Conservation (phyloP, 2,113 vertebrate species). For the Lamprotornis superbus region DNA sequence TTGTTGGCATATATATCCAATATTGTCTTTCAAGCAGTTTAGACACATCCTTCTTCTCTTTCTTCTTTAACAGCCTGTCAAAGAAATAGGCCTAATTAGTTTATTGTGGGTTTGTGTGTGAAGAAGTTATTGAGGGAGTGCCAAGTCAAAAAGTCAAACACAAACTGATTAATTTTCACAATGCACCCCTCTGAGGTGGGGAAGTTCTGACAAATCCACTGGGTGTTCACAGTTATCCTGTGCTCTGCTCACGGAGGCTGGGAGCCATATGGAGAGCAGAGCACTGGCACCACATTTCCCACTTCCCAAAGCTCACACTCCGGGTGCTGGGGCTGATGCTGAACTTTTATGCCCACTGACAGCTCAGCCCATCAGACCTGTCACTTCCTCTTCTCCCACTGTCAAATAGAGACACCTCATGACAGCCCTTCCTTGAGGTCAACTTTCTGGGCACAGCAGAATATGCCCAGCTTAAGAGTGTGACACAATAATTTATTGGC, state of each 20-base stretch:
- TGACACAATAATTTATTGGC: not conserved
- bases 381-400: not conserved
- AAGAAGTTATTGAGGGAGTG: constrained; percentile 25
- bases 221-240: constrained; percentile 60
- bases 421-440: not conserved
- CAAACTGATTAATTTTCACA: constrained; percentile 71
- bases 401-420: not conserved
- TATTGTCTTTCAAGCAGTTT: constrained; percentile 56
- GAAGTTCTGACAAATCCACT: constrained; percentile 63
- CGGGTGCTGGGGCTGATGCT: fast-evolving
- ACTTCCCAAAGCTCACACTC: not conserved
- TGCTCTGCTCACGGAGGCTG: not conserved
- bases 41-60: constrained; percentile 49
- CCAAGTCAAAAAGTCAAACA: constrained; percentile 66
- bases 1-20: constrained; percentile 58
- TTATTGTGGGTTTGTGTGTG: constrained; percentile 63
- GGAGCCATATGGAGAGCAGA: constrained; percentile 42
- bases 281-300: not conserved
- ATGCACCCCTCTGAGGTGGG: constrained; percentile 66
- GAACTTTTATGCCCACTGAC: not conserved
- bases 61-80: constrained; percentile 60
- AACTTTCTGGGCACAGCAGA: not conserved
- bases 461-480: not conserved
- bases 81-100: constrained; percentile 50
- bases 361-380: not conserved